A percentile compares a stretch with the other conserved stretches of the same genome.
These are phyloP conservation scores for Opisthograptis luteolata DNA, from an alignment of 2,888 invertebrate species.

Conservation along the genomic window DNA sequence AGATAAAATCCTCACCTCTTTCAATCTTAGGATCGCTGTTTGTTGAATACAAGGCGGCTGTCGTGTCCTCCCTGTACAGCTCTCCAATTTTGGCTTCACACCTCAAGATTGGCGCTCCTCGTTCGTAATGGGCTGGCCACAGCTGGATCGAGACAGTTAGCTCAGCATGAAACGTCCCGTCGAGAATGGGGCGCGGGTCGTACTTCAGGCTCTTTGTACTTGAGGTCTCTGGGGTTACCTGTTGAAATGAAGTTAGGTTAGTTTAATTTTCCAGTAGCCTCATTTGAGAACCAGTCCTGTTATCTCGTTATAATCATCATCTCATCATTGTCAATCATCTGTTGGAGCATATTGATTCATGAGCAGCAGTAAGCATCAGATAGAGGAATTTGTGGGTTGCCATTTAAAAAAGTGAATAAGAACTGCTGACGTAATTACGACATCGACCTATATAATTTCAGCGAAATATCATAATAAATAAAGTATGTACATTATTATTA, in stretches of 20 bases:
- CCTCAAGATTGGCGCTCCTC: conserved; percentile 86
- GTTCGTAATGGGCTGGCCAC: conserved; percentile 85
- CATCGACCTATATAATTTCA: too few relatives aligned
- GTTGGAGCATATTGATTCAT: too few relatives aligned
- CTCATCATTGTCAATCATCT: too few relatives aligned
- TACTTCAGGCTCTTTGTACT: conserved; percentile 45
- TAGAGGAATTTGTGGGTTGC: too few relatives aligned
- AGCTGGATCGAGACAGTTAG: conserved; percentile 85
- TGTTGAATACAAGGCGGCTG: conserved; percentile 85
- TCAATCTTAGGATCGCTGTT: conserved; percentile 89
- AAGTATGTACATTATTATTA: too few relatives aligned
- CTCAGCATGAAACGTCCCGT: conserved; percentile 84
- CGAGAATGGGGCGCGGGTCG: conserved; percentile 70
- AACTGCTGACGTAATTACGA: too few relatives aligned
- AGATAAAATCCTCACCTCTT: conserved; percentile 83
- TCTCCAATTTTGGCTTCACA: conserved; percentile 87
- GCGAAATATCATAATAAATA: too few relatives aligned
- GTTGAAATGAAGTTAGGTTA: conserved; percentile 27
- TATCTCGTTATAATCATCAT: too few relatives aligned
- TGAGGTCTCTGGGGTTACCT: conserved; percentile 71
- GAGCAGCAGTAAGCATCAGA: too few relatives aligned
- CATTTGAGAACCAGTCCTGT: background rate
- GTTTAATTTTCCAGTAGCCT: background rate
- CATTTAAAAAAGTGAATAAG: too few relatives aligned
- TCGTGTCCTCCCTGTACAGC: conserved; percentile 85